phyloP scores from a whole-genome alignment of 2,113 vertebrate species.

The Gorsachius goisagi region DNA sequence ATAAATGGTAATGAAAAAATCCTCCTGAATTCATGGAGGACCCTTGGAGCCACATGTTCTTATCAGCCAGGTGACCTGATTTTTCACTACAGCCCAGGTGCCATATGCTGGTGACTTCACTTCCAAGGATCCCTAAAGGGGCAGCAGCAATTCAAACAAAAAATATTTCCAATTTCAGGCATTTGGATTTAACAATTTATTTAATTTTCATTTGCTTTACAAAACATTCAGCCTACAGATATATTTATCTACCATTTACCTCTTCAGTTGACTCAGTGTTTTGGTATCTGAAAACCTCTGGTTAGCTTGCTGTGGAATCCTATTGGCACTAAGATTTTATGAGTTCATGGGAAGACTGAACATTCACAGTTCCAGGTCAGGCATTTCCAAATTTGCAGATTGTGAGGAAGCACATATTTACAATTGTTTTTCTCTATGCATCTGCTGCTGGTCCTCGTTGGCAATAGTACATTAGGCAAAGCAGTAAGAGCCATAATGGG shows the following conservation, averaged over 20 bases:
- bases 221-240: background rate
- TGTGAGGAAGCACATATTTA: background rate
- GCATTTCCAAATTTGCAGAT: background rate
- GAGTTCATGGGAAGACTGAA: background rate
- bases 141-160: background rate
- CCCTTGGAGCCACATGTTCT: background rate
- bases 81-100: background rate
- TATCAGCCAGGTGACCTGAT: background rate
- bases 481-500: background rate
- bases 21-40: background rate
- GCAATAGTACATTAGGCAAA: background rate
- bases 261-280: background rate
- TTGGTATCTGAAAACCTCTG: background rate
- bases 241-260: background rate
- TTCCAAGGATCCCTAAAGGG: background rate
- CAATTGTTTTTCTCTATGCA: background rate
- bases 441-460: rapidly evolving
- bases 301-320: background rate
- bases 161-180: background rate
- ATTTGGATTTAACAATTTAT: background rate
- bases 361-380: background rate
- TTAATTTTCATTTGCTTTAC: background rate
- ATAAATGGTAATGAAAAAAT: background rate
- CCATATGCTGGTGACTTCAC: background rate
- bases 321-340: background rate